Evolutionary conservation across 2,888 invertebrate genomes (phyloP).

Genomic region (Cotesia congregata): DNA sequence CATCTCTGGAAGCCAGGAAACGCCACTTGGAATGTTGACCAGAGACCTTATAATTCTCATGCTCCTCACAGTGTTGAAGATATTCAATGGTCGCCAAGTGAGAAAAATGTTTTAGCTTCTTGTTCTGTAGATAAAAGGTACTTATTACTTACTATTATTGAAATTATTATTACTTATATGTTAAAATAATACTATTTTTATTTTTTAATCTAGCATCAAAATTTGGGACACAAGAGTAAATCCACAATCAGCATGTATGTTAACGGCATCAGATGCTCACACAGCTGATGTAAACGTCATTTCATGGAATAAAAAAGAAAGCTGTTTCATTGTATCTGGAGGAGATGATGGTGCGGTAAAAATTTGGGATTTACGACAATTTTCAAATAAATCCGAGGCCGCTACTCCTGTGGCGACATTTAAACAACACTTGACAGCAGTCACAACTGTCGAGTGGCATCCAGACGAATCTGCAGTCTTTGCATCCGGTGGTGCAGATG

Average conservation of each 20-base stretch:
- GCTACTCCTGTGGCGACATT: constrained; percentile 89
- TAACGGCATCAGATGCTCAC: constrained; percentile 89
- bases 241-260: constrained; percentile 91
- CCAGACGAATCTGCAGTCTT: constrained; percentile 93
- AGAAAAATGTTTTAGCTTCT: constrained; percentile 88
- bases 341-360: constrained; percentile 96
- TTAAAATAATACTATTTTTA: constrained; percentile 16
- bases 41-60: constrained; percentile 89
- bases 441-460: constrained; percentile 98
- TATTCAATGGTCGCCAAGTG: constrained; percentile 98
- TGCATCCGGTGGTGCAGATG: constrained; percentile 93
- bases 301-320: constrained; percentile 94
- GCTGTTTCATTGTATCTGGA: constrained; percentile 75
- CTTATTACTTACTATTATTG: constrained; percentile 21
- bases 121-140: constrained; percentile 88
- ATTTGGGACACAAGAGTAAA: constrained; percentile 95
- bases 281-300: constrained; percentile 96
- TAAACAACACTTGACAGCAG: constrained; percentile 93
- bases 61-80: constrained; percentile 94
- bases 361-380: constrained; percentile 95
- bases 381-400: constrained; percentile 74
- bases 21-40: constrained; percentile 87
- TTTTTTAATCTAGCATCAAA: constrained; percentile 76
- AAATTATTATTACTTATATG: constrained; percentile 12
- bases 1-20: constrained; percentile 86